Base-by-base conservation (phyloP, 2,113 vertebrate species). In the Isurus oxyrinchus region DNA sequence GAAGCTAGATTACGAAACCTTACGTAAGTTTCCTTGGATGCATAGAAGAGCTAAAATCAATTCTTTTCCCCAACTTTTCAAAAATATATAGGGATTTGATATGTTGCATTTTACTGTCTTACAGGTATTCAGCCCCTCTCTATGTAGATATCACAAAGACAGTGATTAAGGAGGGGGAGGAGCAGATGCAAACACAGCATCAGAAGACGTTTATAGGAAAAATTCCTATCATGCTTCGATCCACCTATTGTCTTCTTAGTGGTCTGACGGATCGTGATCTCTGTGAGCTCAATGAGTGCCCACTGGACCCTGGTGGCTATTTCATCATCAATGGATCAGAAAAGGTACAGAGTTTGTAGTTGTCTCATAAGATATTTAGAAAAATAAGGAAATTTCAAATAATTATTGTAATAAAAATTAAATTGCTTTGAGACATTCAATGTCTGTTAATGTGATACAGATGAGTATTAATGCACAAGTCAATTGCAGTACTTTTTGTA, bases 321-420 rank as follows among this genome's bases (percentile, higher is more conserved):
- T 99, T 99, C 96, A 99, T 99, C 97, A 99, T 99, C 97, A 99
- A 99, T 96, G 99, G 99, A 96, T 99, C 99, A 11, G 99, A 99
- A 98, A 99, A 99, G 99, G 99, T 99, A 97, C 96, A 86, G 49
- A 96, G 96, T 27, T 53, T 95, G 44, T 10, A 25, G 11, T 72
- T 27, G 10, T 25, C 31, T 53, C 66, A 55, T 88, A 53, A 72
- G 55, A 72, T 95, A 95, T 95, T 72, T 10, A 35, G 19, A 72
- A 69, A 72, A 95, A 25, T 53, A 72, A 53, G 21, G 16, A 90
- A 35, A 23, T 94, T 4, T 25, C 61, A 67, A 14, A 66, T 49
- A 21, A 25, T 66, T 94, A 3, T 44, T 44, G 40, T 84, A 21
- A 84, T 40, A 5, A 84, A 84, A 84, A 21, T n/a, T 23, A 40